These are phyloP conservation scores for Ivindomyrus marchei DNA, from an alignment of 2,113 vertebrate species.

Conservation along the genomic window DNA sequence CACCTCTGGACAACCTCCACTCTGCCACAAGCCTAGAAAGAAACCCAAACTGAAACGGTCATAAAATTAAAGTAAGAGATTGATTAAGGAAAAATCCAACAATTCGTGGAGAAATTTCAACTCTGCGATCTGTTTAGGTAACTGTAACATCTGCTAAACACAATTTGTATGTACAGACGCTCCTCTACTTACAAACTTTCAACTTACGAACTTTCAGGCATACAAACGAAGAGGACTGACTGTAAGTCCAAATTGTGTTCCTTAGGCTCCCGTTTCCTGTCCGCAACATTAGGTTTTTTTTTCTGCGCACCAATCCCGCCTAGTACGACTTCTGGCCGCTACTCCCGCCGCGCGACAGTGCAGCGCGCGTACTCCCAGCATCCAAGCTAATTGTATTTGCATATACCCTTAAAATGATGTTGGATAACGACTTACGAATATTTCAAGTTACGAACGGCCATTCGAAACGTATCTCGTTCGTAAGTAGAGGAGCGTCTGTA, in stretches of 20 bases:
- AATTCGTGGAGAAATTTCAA: background rate
- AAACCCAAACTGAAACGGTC: background rate
- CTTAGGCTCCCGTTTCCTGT: too few species aligned
- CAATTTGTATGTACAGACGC: background rate
- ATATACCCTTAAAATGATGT: background rate
- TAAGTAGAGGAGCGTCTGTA: background rate
- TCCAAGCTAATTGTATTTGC: background rate
- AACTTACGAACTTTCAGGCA: too few species aligned
- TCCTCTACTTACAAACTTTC: background rate
- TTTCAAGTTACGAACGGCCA: too few species aligned
- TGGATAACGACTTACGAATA: background rate
- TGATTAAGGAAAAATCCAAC: background rate
- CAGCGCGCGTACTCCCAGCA: too few species aligned
- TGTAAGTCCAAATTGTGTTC: too few species aligned
- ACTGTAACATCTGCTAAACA: background rate
- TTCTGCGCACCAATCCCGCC: too few species aligned
- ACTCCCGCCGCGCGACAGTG: too few species aligned
- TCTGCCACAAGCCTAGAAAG: constrained; percentile 83
- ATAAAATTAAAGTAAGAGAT: background rate
- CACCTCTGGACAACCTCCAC: constrained; percentile 92
- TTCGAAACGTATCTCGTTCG: too few species aligned
- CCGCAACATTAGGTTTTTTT: too few species aligned
- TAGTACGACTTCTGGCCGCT: too few species aligned
- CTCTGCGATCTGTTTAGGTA: background rate
- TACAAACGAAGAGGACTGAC: too few species aligned